Evolutionary conservation across 2,888 invertebrate genomes (phyloP), one percentile per base, ranked within the genome.

Genomic region (Hyposoter didymator): DNA sequence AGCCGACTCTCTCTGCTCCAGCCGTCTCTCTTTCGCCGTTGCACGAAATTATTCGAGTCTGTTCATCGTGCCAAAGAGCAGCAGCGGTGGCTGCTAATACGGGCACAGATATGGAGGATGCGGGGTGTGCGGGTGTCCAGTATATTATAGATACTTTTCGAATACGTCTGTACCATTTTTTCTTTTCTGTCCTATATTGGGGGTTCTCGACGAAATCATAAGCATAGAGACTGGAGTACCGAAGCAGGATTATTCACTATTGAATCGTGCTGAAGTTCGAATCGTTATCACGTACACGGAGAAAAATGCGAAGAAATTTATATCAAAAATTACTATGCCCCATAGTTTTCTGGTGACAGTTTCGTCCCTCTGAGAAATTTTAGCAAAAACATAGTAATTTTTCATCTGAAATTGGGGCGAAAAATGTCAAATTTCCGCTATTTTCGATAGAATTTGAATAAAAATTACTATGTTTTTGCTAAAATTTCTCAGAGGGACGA

Each of bases 21-120:
- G 43, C 43, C 14, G n/a, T 62, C 43, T 47, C 22, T 14, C 35
- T 45, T 43, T 32, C 28, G 47, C 80, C 17, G 19, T 59, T n/a
- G n/a, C 64, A 78, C 66, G 74, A 84, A 84, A 84, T 84, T 84
- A 79, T 84, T 84, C 84, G 84, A 43, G 39, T n/a, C 59, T 22
- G 66, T n/a, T 39, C 35, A 32, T 47, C 67, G 73, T 39, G 72
- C 67, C 73, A 74, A 83, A 74, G 74, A 79, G 62, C 78, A 78
- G 35, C 39, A 28, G 10, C n/a, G 39, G 39, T 35, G 7, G n/a
- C 32, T 69, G 64, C 82, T 78, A 78, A 83, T 83, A 74, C 74
- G 83, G 74, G 19, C 69, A 79, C 35, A n/a, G 66, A 28, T 28
- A 28, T n/a, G n/a, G 22, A 43, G 22, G 66, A 66, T 74, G 59